Evolutionary conservation across 2,888 invertebrate genomes (phyloP).

Genomic region (Caradrina kadenii): DNA sequence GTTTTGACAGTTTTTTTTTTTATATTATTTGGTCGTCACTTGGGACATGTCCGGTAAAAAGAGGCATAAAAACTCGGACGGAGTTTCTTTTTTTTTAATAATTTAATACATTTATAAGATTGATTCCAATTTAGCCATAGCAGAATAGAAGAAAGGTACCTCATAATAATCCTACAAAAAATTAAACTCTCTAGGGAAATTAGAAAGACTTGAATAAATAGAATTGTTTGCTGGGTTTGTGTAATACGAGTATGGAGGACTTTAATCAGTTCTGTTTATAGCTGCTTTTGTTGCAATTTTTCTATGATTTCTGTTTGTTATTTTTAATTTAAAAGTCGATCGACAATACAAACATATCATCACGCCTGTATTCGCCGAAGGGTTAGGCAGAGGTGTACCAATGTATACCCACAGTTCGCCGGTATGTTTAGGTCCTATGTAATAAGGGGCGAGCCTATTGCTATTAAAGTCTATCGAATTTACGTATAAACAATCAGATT

Average conservation of each 20-base stretch:
- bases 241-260: neutral
- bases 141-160: neutral
- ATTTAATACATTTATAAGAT: slow-evolving; percentile 7
- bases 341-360: too few species aligned
- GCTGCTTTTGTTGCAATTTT: too few species aligned
- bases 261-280: neutral
- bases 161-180: slow-evolving; percentile 19
- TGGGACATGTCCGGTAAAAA: neutral
- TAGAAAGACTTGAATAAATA: slow-evolving; percentile 5
- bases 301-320: too few species aligned
- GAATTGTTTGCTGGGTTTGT: neutral
- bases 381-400: too few species aligned
- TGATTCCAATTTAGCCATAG: neutral
- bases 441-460: too few species aligned
- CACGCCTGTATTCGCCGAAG: too few species aligned
- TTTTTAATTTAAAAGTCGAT: too few species aligned
- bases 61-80: neutral
- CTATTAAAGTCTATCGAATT: too few species aligned
- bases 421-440: too few species aligned
- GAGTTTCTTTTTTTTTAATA: neutral
- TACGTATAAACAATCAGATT: too few species aligned
- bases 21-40: neutral
- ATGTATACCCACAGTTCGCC: too few species aligned
- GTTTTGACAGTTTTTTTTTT: slow-evolving; percentile 10
- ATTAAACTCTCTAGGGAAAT: slow-evolving; percentile 37